phyloP scores from a whole-genome alignment of 2,888 invertebrate genomes.

The Chromoteleia sp. region DNA sequence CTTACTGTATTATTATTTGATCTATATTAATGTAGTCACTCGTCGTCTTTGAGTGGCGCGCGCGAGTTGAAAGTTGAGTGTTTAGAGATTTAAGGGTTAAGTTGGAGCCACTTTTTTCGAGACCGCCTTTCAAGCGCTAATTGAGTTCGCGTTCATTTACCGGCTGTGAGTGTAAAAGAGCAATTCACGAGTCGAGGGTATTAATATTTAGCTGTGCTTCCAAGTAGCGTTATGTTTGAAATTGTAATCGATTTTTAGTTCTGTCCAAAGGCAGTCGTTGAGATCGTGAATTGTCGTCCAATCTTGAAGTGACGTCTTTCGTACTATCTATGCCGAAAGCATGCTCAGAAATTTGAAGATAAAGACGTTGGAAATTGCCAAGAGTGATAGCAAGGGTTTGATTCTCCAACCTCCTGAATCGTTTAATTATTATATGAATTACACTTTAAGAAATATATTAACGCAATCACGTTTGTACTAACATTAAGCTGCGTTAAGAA shows the following conservation, averaged over 20 bases:
- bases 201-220: constrained; percentile 33
- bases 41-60: constrained; percentile 42
- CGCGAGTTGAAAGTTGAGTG: constrained; percentile 36
- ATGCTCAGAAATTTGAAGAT: too few species aligned
- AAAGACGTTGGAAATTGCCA: too few species aligned
- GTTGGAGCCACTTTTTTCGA: constrained; percentile 37
- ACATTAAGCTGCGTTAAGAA: too few species aligned
- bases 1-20: constrained; percentile 53
- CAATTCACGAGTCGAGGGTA: constrained; percentile 38
- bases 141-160: constrained; percentile 56
- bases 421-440: too few species aligned
- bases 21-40: constrained; percentile 53
- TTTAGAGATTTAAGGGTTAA: constrained; percentile 50
- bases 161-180: constrained; percentile 44
- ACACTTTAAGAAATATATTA: too few species aligned
- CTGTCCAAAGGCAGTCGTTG: background rate
- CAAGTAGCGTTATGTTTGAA: constrained; percentile 17
- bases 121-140: constrained; percentile 39
- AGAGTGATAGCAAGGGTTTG: too few species aligned
- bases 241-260: constrained; percentile 1
- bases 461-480: too few species aligned
- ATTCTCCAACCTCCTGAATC: too few species aligned
- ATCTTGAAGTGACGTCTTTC: too few species aligned
- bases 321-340: too few species aligned
- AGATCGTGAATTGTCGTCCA: constrained; percentile 5